These are phyloP conservation scores for Chelonus insularis DNA, from an alignment of 1,140 invertebrate genomes.

Conservation along the genomic window DNA sequence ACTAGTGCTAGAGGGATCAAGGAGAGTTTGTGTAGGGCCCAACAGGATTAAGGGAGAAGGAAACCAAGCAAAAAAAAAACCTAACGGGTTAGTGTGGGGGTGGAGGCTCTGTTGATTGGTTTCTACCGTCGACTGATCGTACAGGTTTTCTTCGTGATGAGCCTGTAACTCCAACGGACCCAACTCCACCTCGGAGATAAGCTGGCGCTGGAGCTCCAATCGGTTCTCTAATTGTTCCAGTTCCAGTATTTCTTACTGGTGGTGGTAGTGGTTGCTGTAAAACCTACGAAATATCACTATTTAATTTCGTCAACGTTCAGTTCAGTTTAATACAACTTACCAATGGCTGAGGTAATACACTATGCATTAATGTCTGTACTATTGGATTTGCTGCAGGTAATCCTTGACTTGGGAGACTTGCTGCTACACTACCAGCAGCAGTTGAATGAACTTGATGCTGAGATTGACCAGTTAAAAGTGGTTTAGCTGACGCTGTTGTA, in stretches of 20 bases:
- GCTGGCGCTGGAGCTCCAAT: constrained; percentile 47
- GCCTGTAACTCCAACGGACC: constrained; percentile 52
- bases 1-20: constrained; percentile 54
- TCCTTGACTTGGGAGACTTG: neutral
- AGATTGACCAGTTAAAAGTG: neutral
- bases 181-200: constrained; percentile 50
- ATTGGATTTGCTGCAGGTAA: constrained; percentile 35
- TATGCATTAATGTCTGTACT: constrained; percentile 57
- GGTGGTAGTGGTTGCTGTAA: constrained; percentile 53
- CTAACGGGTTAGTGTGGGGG: constrained; percentile 58
- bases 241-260: constrained; percentile 54
- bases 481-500: constrained; percentile 15
- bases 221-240: constrained; percentile 56
- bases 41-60: too few relatives aligned
- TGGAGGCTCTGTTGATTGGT: constrained; percentile 62
- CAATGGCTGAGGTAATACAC: constrained; percentile 56
- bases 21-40: too few relatives aligned
- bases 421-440: neutral
- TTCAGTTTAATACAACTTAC: constrained; percentile 38
- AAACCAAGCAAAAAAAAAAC: constrained; percentile 14
- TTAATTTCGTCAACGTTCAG: too few relatives aligned
- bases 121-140: constrained; percentile 59
- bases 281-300: constrained; percentile 40
- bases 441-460: neutral
- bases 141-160: constrained; percentile 60